Evolutionary conservation across 2,113 vertebrate genomes (phyloP).

Genomic region (Prionailurus viverrinus): DNA sequence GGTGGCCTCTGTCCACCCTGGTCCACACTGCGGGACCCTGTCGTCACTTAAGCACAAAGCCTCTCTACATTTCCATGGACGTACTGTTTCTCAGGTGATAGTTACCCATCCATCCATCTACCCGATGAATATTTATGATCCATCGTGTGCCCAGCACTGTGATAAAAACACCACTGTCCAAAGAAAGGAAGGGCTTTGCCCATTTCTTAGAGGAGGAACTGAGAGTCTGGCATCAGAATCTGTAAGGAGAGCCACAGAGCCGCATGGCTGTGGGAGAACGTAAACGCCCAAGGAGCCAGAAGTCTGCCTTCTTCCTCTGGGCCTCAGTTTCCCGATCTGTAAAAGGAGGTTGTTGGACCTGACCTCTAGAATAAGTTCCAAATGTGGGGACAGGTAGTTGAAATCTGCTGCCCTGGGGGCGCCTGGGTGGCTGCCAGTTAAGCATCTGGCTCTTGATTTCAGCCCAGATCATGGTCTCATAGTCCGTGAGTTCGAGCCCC

Average conservation of each 20-base stretch:
- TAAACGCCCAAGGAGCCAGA: background rate
- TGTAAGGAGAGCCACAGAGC: background rate
- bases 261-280: background rate
- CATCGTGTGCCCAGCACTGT: fast-evolving
- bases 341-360: background rate
- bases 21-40: background rate
- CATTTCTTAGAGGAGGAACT: background rate
- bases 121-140: background rate
- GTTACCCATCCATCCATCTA: background rate
- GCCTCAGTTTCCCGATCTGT: background rate
- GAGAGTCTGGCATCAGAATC: background rate
- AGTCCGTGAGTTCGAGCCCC: too few relatives aligned
- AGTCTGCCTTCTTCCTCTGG: background rate
- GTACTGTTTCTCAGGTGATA: background rate
- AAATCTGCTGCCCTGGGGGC: background rate
- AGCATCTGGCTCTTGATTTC: too few relatives aligned
- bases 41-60: background rate
- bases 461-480: too few relatives aligned
- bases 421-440: too few relatives aligned
- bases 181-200: background rate
- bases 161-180: background rate
- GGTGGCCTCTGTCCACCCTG: background rate
- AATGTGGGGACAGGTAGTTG: background rate
- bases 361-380: background rate
- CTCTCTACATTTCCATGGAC: background rate